Conservation (phyloP, 2,797 vertebrate species). For the Atherinosoma microstoma region DNA sequence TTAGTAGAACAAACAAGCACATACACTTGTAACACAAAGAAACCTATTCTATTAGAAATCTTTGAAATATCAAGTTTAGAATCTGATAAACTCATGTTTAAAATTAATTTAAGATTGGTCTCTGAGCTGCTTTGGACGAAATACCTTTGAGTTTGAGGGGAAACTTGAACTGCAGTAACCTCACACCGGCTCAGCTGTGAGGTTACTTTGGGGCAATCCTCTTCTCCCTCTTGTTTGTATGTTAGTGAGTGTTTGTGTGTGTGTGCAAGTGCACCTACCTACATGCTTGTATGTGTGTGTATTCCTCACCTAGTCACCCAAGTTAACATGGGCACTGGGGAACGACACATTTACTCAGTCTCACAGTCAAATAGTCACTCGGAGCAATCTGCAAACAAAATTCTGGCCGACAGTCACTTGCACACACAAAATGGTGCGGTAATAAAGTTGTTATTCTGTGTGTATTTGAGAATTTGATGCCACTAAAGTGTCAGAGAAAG, state of each 20-base stretch:
- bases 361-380: constrained; percentile 8
- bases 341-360: constrained; percentile 41
- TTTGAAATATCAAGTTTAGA: background rate
- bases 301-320: constrained; percentile 36
- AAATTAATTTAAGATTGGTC: background rate
- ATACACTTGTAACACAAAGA: background rate
- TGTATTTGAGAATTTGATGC: background rate
- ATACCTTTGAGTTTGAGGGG: constrained; percentile 19
- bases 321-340: constrained; percentile 19
- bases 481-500: background rate
- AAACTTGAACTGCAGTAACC: constrained; percentile 74
- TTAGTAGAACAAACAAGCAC: background rate
- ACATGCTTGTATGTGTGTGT: constrained; percentile 10
- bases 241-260: background rate
- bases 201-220: constrained; percentile 63
- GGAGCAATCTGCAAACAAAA: background rate
- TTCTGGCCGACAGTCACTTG: background rate
- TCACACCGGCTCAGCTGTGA: constrained; percentile 26
- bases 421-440: background rate
- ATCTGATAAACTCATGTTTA: background rate
- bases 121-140: constrained; percentile 21
- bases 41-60: background rate
- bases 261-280: background rate
- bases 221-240: constrained; percentile 17
- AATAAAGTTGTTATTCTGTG: background rate